A percentile compares a stretch with the other conserved stretches of the same genome.
Evolutionary conservation across 2,797 vertebrate species (phyloP).

Genomic region (Enteromius anoplus): DNA sequence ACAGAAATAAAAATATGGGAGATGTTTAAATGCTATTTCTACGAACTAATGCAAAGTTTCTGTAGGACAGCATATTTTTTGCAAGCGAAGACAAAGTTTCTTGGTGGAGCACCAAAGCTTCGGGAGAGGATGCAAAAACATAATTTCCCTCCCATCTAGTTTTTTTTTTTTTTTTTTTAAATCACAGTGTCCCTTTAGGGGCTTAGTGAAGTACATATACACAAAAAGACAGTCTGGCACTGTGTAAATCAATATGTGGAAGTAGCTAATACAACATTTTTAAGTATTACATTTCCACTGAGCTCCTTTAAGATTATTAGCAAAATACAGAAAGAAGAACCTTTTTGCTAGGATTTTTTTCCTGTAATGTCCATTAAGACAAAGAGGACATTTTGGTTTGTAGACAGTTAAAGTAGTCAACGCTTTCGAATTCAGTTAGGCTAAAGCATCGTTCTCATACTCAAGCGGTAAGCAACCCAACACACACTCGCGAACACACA

Average conservation of each 20-base stretch:
- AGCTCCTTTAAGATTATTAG: background rate
- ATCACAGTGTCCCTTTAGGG: background rate
- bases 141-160: background rate
- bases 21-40: background rate
- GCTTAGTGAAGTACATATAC: background rate
- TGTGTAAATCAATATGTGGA: conserved; percentile 25
- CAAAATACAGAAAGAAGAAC: background rate
- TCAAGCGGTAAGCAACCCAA: background rate
- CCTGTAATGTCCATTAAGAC: background rate
- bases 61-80: background rate
- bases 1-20: background rate
- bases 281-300: background rate
- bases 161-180: background rate
- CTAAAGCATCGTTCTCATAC: background rate
- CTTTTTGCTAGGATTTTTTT: background rate
- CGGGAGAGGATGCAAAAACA: background rate
- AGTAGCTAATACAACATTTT: background rate
- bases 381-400: background rate
- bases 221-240: background rate
- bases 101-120: no score
- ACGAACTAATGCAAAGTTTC: background rate
- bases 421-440: background rate
- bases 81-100: background rate
- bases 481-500: conserved; percentile 38
- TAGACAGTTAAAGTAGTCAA: background rate